phyloP scores from a whole-genome alignment of 2,888 invertebrate species.

The Psococerastis gibbosa region DNA sequence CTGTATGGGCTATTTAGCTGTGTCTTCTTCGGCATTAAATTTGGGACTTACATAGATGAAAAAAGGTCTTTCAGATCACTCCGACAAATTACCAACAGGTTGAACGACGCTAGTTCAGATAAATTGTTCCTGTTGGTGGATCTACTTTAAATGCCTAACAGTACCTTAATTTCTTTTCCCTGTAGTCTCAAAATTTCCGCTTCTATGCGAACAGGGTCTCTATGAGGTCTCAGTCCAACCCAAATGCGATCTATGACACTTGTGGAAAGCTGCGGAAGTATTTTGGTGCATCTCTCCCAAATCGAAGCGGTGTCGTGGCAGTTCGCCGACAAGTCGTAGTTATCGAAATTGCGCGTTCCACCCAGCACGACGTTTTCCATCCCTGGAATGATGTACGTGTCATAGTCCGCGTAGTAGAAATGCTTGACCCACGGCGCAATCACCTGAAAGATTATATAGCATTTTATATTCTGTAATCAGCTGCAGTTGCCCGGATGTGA shows the following conservation, averaged over 20 bases:
- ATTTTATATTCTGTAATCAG: too few relatives aligned
- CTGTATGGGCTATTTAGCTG: too few relatives aligned
- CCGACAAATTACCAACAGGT: too few relatives aligned
- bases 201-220: constrained; percentile 53
- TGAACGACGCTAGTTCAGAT: too few relatives aligned
- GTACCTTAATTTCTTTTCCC: constrained; percentile 22
- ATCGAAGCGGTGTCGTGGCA: constrained; percentile 57
- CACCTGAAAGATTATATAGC: constrained; percentile 35
- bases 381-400: constrained; percentile 71
- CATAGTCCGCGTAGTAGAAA: constrained; percentile 69
- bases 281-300: constrained; percentile 51
- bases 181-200: constrained; percentile 29
- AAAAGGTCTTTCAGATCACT: too few relatives aligned
- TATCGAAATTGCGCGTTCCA: constrained; percentile 67
- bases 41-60: too few relatives aligned
- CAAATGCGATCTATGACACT: constrained; percentile 38
- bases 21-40: too few relatives aligned
- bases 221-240: constrained; percentile 70
- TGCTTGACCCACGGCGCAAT: constrained; percentile 79
- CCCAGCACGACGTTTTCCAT: constrained; percentile 58
- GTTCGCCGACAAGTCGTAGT: constrained; percentile 44
- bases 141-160: too few relatives aligned
- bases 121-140: too few relatives aligned
- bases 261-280: constrained; percentile 45
- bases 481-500: too few relatives aligned